Percentiles rank a stretch among this genome's conserved stretches.
Conservation (phyloP, 2,113 vertebrate species). For the Syngnathus floridae region DNA sequence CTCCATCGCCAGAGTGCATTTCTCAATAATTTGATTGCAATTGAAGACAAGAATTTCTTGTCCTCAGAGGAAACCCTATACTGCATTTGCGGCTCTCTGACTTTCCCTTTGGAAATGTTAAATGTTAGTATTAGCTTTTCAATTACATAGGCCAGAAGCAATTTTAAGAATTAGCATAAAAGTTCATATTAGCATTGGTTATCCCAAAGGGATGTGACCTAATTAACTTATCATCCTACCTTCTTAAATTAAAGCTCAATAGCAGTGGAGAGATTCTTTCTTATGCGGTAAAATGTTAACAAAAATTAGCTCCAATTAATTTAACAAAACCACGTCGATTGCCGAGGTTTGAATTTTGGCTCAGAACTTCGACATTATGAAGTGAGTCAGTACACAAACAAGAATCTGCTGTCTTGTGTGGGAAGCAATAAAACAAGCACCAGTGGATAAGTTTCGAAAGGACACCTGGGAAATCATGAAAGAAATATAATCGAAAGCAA, state of each 20-base stretch:
- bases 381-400: neutral
- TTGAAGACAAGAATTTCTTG: neutral
- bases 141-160: neutral
- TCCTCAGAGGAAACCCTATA: neutral
- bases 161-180: neutral
- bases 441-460: neutral
- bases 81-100: neutral
- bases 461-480: slow-evolving; percentile 7
- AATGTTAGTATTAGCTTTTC: neutral
- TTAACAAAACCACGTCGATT: neutral
- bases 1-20: neutral
- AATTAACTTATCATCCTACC: slow-evolving; percentile 2
- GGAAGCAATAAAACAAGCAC: neutral
- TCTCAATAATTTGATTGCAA: neutral
- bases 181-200: neutral
- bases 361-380: no score
- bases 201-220: slow-evolving; percentile 1
- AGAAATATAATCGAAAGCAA: slow-evolving; percentile 1
- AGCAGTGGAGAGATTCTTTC: neutral
- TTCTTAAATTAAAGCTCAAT: neutral
- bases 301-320: neutral
- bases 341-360: no score
- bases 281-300: neutral
- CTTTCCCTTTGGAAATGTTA: neutral
- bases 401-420: neutral